These are phyloP conservation scores for Clarias fuscus DNA, from an alignment of 2,797 vertebrate species.

Conservation along the genomic window DNA sequence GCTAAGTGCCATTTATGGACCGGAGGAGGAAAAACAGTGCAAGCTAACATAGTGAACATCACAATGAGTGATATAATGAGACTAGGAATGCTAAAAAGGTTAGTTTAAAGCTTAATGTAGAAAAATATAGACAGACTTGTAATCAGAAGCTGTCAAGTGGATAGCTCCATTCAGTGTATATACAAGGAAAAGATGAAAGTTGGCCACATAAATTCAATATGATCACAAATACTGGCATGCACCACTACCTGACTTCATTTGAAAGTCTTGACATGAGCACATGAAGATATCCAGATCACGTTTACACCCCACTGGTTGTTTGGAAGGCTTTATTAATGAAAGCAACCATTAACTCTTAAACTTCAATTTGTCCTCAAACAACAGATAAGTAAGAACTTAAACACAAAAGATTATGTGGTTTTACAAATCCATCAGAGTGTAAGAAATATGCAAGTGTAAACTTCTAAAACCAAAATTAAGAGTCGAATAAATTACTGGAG, in stretches of 20 bases:
- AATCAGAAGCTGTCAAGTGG: background rate
- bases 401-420: background rate
- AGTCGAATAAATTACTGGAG: background rate
- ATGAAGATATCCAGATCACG: background rate
- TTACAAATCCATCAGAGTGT: background rate
- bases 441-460: background rate
- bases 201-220: background rate
- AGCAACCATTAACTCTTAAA: background rate
- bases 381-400: no score
- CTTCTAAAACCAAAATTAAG: background rate
- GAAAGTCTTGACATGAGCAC: background rate
- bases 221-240: background rate
- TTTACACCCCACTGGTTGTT: background rate
- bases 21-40: background rate
- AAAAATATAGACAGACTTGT: background rate
- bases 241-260: background rate
- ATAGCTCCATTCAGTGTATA: background rate
- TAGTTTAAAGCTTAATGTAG: slow-evolving; percentile 3
- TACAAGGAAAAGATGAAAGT: background rate
- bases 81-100: background rate
- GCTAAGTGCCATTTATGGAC: background rate
- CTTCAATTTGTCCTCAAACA: background rate
- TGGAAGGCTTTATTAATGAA: background rate
- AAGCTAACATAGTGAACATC: background rate
- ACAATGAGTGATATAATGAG: background rate